Evolutionary conservation across 2,797 vertebrate species (phyloP), one percentile per base, ranked within the genome.

Genomic region (Limosa lapponica): DNA sequence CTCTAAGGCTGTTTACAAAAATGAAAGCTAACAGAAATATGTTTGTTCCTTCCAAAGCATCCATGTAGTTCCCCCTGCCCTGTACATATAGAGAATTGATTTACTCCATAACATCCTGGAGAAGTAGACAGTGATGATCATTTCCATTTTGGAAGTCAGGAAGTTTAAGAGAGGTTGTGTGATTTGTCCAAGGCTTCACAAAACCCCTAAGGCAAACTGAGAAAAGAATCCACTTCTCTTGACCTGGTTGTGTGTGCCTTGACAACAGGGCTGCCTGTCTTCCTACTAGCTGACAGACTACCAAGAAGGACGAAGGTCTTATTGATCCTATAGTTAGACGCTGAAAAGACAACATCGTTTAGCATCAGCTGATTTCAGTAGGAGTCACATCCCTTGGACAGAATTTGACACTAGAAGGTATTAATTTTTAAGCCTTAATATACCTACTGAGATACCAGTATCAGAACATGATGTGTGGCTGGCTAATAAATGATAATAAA

Each of bases 181-280:
- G 93, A 90, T 95, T 96, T 96, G 96, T 95, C 89, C 86, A 61
- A 93, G 71, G 55, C 61, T 91, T 90, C 64, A 54, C 90, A 96
- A 94, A 94, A 70, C 49, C 82, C 89, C 88, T 64, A 78, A 96
- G 94, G 94, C 93, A 92, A 86, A 84, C 73, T 75, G 71, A 87
- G 87, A 44, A 84, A 75, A 83, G 57, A 93, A 94, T 75, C 34
- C 57, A 78, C 49, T 93, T 90, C 74, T 91, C 65, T 73, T 83
- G 93, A 82, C 86, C 93, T 96, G 28, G 0, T 89, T 94, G 87
- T 92, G 84, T 77, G 57, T 73, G 41, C 57, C 91, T 89, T 93
- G 95, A 92, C 88, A 66, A 77, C 81, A 77, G 83, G 64, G 75
- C 73, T 71, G 92, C 55, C 84, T 52, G 43, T 74, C 94, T 96